These are phyloP conservation scores for Fukomys damarensis DNA, from an alignment of 2,113 vertebrate genomes.

Conservation along the genomic window DNA sequence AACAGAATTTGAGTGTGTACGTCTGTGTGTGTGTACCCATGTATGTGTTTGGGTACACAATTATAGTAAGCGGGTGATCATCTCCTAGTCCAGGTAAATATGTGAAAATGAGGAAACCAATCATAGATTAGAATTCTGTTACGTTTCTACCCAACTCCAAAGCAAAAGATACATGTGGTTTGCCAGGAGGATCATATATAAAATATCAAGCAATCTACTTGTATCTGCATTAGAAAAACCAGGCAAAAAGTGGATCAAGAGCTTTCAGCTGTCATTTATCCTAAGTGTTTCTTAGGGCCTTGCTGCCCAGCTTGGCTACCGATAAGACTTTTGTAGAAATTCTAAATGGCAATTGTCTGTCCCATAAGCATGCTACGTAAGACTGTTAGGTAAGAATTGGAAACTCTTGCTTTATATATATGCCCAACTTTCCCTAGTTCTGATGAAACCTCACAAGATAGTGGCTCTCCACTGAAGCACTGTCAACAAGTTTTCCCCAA, in stretches of 20 bases:
- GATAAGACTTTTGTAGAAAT: neutral
- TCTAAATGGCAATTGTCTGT: neutral
- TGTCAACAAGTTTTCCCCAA: neutral
- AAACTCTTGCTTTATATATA: neutral
- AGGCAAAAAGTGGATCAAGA: rapidly evolving
- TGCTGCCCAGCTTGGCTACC: neutral
- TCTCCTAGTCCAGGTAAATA: neutral
- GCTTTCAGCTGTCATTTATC: neutral
- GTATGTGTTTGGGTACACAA: neutral
- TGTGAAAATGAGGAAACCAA: neutral
- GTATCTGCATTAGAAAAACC: neutral
- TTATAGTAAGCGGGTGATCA: neutral
- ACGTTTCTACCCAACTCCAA: neutral
- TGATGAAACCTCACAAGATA: neutral
- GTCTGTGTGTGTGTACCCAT: neutral
- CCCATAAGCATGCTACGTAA: neutral
- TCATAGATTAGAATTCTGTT: neutral
- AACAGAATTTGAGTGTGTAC: neutral
- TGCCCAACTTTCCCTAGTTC: neutral
- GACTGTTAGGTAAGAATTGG: neutral
- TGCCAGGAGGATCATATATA: rapidly evolving
- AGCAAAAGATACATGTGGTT: neutral
- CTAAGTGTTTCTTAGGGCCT: neutral
- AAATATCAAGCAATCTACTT: neutral
- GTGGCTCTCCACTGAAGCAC: neutral